phyloP scores from a whole-genome alignment of 2,888 invertebrate genomes.

The Hirtodrosophila alboralis region DNA sequence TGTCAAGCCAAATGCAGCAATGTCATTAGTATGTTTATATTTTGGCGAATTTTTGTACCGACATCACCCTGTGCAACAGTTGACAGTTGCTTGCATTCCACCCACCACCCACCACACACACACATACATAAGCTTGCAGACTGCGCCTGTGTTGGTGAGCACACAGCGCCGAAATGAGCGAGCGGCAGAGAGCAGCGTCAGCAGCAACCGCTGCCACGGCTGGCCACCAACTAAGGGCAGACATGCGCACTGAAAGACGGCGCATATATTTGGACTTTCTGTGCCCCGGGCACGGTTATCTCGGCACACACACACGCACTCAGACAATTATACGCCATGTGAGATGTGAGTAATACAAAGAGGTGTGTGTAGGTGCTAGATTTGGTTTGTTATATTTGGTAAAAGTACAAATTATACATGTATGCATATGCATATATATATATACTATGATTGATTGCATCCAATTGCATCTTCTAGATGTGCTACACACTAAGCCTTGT shows the following conservation, averaged over 20 bases:
- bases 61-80: constrained; percentile 46
- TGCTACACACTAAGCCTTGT: constrained; percentile 18
- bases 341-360: neutral
- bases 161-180: constrained; percentile 11
- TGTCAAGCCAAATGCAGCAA: neutral
- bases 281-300: constrained; percentile 22
- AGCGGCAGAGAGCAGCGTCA: constrained; percentile 12
- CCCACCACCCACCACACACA: constrained; percentile 15
- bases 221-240: constrained; percentile 67
- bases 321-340: no score
- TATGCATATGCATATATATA: constrained; percentile 26
- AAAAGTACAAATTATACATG: constrained; percentile 49
- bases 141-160: constrained; percentile 36
- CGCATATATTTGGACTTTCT: constrained; percentile 43
- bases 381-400: constrained; percentile 55
- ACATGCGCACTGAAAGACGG: constrained; percentile 64
- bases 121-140: constrained; percentile 9
- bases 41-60: constrained; percentile 8
- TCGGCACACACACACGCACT: constrained; percentile 6
- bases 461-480: constrained; percentile 69
- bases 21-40: constrained; percentile 17
- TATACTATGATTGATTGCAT: constrained; percentile 60
- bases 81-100: constrained; percentile 29
- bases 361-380: constrained; percentile 26
- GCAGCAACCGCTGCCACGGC: constrained; percentile 8